Evolutionary conservation across 2,888 invertebrate species (phyloP), one percentile per base, ranked within the genome.

Genomic region (Drosophila buzzatii): DNA sequence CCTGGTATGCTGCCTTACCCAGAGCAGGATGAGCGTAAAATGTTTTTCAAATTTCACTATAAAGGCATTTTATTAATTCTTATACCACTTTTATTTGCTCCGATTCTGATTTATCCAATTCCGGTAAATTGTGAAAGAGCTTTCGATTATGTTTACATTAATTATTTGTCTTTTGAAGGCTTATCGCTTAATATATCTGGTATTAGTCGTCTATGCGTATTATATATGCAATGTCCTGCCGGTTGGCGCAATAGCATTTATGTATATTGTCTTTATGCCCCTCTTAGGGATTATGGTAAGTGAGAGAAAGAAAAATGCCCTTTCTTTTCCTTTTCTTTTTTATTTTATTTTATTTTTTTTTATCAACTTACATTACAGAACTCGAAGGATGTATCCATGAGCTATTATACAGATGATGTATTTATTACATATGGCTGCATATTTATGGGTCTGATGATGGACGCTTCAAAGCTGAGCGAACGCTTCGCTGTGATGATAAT

Each of bases 201-300:
- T 70, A 1, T 1, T 52, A 0, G 60, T 61, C 9, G 3, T 78
- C 0, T 80, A 74, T 49, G 8, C 62, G 14, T 87, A 70, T 45
- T 89, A 83, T 31, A 12, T 89, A 0, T 60, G 74, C 0, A 86
- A 87, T 61, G 51, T 89, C 0, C 75, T 86, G 60, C 33, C 87
- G 0, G 66, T 62, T 23, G 85, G 77, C 0, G 62, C 72, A 0
- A 12, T 59, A 4, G 86, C 89, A 5, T 89, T 87, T 55, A 3
- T 85, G 0, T 79, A 61, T n/a, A 68, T 85, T 12, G 35, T 64
- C 0, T 72, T 79, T 9, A 3, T 81, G 4, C 89, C 86, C 0
- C 0, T 79, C 1, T 10, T 41, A 1, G 89, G 86, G 0, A 70
- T 86, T 0, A 47, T 58, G 31, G 66, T 81, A 47, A 59, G 75